phyloP scores from a whole-genome alignment of 2,113 vertebrate species.

The Rana temporaria region DNA sequence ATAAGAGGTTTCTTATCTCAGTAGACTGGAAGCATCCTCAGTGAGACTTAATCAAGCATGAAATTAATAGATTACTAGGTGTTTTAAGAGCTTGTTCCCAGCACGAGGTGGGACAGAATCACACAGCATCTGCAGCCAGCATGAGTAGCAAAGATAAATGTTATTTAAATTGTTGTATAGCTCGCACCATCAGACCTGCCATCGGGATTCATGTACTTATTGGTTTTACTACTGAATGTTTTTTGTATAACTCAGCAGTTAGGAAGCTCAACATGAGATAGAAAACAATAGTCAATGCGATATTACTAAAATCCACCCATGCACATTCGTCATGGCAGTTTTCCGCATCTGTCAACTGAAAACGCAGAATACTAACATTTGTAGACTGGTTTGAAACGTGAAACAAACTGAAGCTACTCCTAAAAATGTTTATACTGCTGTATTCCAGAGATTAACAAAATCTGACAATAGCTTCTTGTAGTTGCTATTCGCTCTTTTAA shows the following conservation, averaged over 20 bases:
- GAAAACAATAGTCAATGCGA: not conserved
- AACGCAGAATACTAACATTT: not conserved
- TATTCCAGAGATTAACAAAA: slow-evolving; percentile 1
- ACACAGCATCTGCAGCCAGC: slow-evolving; percentile 50
- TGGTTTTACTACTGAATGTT: slow-evolving; percentile 42
- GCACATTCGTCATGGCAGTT: not conserved
- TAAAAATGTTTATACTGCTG: not conserved
- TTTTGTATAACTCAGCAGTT: slow-evolving; percentile 29
- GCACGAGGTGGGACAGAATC: slow-evolving; percentile 50
- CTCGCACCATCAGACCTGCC: slow-evolving; percentile 44
- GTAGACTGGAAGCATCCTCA: slow-evolving; percentile 45
- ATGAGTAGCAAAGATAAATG: slow-evolving; percentile 54
- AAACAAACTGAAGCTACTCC: not conserved
- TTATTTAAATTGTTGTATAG: slow-evolving; percentile 55
- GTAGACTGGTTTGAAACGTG: not conserved
- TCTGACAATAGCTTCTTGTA: slow-evolving; percentile 24
- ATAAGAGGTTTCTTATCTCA: slow-evolving; percentile 2
- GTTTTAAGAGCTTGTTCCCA: slow-evolving; percentile 50
- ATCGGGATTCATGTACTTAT: slow-evolving; percentile 47
- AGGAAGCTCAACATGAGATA: not conserved
- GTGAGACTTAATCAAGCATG: slow-evolving; percentile 50
- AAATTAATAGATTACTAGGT: slow-evolving; percentile 58
- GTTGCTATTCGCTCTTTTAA: slow-evolving; percentile 21
- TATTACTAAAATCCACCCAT: not conserved
- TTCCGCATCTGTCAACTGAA: not conserved